Evolutionary conservation across 1,140 invertebrate species (phyloP).

Genomic region (Wiebesia pumilae): DNA sequence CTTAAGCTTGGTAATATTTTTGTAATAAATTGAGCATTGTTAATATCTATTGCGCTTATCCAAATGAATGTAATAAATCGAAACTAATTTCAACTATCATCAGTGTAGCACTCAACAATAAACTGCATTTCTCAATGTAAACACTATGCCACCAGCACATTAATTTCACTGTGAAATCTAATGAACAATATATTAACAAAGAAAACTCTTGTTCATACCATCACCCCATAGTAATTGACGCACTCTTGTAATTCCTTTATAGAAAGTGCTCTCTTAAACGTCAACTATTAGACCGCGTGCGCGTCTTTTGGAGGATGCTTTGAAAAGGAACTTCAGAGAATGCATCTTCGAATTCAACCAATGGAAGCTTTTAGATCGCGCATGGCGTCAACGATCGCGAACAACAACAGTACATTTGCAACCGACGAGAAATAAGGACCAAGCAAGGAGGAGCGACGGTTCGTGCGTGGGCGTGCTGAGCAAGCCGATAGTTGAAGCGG

Average conservation of each 20-base stretch:
- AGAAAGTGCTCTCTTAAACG: neutral
- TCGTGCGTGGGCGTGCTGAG: slow-evolving; percentile 31
- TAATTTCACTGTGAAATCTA: slow-evolving; percentile 26
- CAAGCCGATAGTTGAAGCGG: slow-evolving; percentile 33
- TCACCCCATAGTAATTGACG: neutral
- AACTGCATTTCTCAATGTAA: neutral
- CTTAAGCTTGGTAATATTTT: too few relatives aligned
- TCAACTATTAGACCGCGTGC: neutral
- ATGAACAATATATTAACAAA: neutral
- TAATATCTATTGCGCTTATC: neutral
- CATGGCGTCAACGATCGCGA: neutral
- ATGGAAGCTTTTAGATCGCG: neutral
- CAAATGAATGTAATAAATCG: neutral
- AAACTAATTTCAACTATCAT: neutral
- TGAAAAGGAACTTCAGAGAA: neutral
- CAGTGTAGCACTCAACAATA: neutral
- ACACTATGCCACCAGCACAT: neutral
- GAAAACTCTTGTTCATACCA: neutral
- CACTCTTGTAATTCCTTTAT: neutral
- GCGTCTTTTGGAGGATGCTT: neutral
- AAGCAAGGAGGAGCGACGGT: neutral
- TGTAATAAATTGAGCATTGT: too few relatives aligned
- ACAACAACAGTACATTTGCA: neutral
- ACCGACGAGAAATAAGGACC: slow-evolving; percentile 1
- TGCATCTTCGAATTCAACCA: neutral